A percentile compares a stretch with the other conserved stretches of the same genome.
phyloP scores from a whole-genome alignment of 2,113 vertebrate genomes.

The Engraulis encrasicolus region DNA sequence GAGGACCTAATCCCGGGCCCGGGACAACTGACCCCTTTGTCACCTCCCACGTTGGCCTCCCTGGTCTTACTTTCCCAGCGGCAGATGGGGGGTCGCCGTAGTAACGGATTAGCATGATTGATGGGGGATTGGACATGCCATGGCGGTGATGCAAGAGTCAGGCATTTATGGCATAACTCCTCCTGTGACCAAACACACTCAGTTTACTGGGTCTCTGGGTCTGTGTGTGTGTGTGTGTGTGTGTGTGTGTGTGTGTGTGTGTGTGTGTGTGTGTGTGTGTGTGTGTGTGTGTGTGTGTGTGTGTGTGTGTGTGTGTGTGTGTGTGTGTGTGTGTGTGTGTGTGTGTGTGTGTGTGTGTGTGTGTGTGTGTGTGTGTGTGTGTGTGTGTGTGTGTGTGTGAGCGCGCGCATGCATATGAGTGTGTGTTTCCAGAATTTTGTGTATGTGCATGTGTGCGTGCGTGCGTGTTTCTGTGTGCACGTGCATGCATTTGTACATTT shows the following conservation, averaged over 20 bases:
- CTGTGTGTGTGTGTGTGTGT: slow-evolving; percentile 15
- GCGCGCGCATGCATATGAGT: neutral
- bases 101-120: slow-evolving; percentile 34
- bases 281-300: slow-evolving; percentile 1
- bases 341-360: neutral
- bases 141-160: neutral
- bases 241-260: slow-evolving; percentile 8
- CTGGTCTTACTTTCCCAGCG: slow-evolving; percentile 10
- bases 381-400: slow-evolving; percentile 1
- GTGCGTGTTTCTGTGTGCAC: neutral
- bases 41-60: too few relatives aligned
- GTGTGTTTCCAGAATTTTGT: neutral
- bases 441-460: neutral
- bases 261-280: neutral
- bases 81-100: slow-evolving; percentile 36
- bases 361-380: slow-evolving; percentile 23
- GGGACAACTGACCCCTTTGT: too few relatives aligned
- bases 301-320: slow-evolving; percentile 5
- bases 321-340: neutral
- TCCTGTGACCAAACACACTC: neutral
- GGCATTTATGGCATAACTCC: slow-evolving; percentile 5
- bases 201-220: too few relatives aligned
- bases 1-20: too few relatives aligned
- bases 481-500: slow-evolving; percentile 1
- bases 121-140: neutral